These are phyloP conservation scores for Hemithea aestivaria DNA, from an alignment of 2,888 invertebrate genomes.

Conservation along the genomic window DNA sequence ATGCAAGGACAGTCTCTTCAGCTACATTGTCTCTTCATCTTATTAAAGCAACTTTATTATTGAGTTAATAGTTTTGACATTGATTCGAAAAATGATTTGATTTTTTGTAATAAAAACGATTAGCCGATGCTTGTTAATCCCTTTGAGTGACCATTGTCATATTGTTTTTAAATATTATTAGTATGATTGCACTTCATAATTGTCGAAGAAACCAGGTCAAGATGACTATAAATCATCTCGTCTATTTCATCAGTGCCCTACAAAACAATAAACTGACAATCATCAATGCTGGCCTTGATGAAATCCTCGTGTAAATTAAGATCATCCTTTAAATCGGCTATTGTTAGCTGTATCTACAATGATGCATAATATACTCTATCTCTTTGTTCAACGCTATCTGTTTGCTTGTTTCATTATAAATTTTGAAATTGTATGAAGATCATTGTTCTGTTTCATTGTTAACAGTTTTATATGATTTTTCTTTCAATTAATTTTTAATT, in stretches of 20 bases:
- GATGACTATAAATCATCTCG: no score
- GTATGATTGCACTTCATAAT: no score
- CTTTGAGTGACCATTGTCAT: not conserved
- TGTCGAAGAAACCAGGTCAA: no score
- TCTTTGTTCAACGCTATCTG: constrained; percentile 26
- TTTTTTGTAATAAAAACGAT: no score
- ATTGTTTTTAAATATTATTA: not conserved
- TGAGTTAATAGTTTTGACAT: no score
- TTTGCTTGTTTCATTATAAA: constrained; percentile 15
- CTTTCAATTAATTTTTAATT: no score
- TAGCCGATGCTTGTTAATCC: no score
- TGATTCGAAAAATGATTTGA: no score
- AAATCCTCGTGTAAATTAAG: constrained; percentile 28
- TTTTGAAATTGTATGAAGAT: constrained; percentile 7
- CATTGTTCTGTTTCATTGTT: constrained; percentile 6
- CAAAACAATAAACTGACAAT: constrained; percentile 1
- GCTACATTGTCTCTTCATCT: no score
- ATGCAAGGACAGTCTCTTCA: no score
- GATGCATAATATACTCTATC: constrained; percentile 29
- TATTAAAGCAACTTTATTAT: no score
- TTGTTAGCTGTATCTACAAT: constrained; percentile 35
- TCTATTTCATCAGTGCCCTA: not conserved
- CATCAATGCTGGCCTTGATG: constrained; percentile 6
- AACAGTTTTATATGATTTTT: constrained; percentile 6
- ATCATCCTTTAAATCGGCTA: constrained; percentile 36